Base-by-base conservation (phyloP, 2,888 invertebrate genomes). In the Brachyopa scutellaris region DNA sequence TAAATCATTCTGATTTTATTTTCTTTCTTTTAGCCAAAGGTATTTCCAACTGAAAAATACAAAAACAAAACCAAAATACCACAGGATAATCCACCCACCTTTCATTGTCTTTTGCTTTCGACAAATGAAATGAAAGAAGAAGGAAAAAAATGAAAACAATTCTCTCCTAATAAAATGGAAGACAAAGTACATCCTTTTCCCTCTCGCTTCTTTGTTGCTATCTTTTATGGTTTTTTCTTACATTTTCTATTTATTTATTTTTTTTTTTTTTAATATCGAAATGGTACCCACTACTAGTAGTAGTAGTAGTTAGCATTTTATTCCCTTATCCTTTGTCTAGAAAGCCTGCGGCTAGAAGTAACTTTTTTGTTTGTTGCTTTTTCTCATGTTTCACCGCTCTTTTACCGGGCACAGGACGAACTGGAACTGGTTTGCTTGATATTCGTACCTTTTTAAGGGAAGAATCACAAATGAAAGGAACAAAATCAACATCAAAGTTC, bases 121-220 rank as follows among this genome's bases (percentile, higher is more conserved):
- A 53, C 53, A 53, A 53, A 53, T 36, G 36, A 36, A 53, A 53
- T 38, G 36, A 36, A n/a, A 40, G n/a, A n/a, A n/a, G n/a, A n/a
- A n/a, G n/a, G n/a, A n/a, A n/a, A n/a, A n/a, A n/a, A n/a, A n/a
- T n/a, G n/a, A 38, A 36, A 21, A 55, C 36, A 55, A 38, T 55
- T 55, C 36, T 23, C 55, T 55, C 55, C 23, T 38, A 55, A 55
- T 55, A 55, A 55, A 55, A 55, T 36, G 36, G 9, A 38, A 19
- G 36, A 36, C n/a, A 21, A 42, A 42, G 42, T n/a, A 42, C 21
- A 21, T 3, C 40, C 15, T 5, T n/a, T 21, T 42, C 42, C 42
- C 21, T 15, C 2, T 8, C 17, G 15, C 15, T 17, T 5, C 19
- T 19, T 7, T 8, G 17, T 4, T 17, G n/a, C 40, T 4, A 38